A percentile compares a stretch with the other conserved stretches of the same genome.
Evolutionary conservation across 2,797 vertebrate genomes (phyloP).

Genomic region (Merluccius polli): DNA sequence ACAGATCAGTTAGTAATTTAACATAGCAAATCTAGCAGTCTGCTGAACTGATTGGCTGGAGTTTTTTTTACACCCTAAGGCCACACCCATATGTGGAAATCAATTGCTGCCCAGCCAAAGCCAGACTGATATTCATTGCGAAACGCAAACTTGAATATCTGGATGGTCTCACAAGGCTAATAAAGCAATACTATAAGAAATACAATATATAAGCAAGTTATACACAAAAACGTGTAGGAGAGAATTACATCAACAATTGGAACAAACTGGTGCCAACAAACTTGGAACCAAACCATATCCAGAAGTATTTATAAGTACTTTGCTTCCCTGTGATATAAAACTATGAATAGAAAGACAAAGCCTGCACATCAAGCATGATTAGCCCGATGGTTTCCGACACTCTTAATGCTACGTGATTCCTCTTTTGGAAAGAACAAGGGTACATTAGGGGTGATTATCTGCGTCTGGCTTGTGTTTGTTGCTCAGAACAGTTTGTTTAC

Average conservation of each 20-base stretch:
- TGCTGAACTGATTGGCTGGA: too few relatives aligned
- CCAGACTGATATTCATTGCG: neutral
- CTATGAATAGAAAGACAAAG: constrained; percentile 3
- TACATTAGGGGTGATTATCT: constrained; percentile 63
- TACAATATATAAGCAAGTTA: neutral
- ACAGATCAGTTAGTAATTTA: too few relatives aligned
- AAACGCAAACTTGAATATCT: neutral
- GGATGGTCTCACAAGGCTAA: too few relatives aligned
- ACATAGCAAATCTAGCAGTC: too few relatives aligned
- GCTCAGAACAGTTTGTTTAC: constrained; percentile 64
- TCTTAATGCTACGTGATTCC: constrained; percentile 47
- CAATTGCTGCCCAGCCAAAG: neutral
- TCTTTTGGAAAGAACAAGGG: constrained; percentile 56
- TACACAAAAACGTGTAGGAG: neutral
- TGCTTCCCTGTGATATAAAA: constrained; percentile 47
- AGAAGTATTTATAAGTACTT: constrained; percentile 13
- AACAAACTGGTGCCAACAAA: neutral
- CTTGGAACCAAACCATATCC: neutral
- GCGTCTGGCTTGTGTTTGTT: constrained; percentile 62
- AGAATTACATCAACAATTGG: neutral
- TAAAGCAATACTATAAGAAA: neutral
- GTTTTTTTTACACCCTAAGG: too few relatives aligned
- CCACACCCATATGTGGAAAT: too few relatives aligned
- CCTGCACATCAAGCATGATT: constrained; percentile 61
- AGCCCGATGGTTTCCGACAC: constrained; percentile 55